Evolutionary conservation across 53 echinoderm and acorn worm species (phyloP), one percentile per base, ranked within the genome.

Genomic region (Pentamera pediparva): DNA sequence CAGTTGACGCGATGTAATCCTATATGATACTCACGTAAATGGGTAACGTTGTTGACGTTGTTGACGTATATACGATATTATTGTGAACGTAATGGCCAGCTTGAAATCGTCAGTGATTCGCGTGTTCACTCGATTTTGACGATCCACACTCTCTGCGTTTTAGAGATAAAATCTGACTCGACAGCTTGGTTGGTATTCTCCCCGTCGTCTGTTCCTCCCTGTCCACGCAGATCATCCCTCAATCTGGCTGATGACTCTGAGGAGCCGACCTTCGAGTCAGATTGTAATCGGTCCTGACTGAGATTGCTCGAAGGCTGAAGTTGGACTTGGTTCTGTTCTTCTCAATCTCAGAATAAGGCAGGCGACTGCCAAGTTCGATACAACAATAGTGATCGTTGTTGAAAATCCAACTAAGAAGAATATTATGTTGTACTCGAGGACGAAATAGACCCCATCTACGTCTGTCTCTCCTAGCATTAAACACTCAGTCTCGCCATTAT

Each of bases 1-100:
- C n/a, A n/a, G n/a, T n/a, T n/a, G n/a, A n/a, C n/a, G n/a, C n/a
- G n/a, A n/a, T n/a, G n/a, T n/a, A n/a, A n/a, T n/a, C n/a, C n/a
- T n/a, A n/a, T n/a, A n/a, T n/a, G n/a, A n/a, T 31, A 86, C 86
- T 86, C 40, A 86, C 87, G 35, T 86, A 86, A 45, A 78, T 71
- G 2, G 87, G 87, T 26, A 86, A 10, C 87, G 82, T 82, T 4
- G 87, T 82, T 11, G 82, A 36, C 18, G 78, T 82, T 38, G 76
- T 82, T 8, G 82, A 73, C 37, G 78, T 52, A n/a, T n/a, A n/a
- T n/a, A n/a, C 2, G 87, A 86, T 26, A 86, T 59, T 24, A 86
- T 64, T 0, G 73, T 36, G 21, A 86, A 78, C 64, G 73, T 70
- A 5, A n/a, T 40, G 2, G 76, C 86, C 33, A 86, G 54, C 8